Evolutionary conservation across 1,140 invertebrate species (phyloP), one percentile per base, ranked within the genome.

Genomic region (Cotesia vestalis): DNA sequence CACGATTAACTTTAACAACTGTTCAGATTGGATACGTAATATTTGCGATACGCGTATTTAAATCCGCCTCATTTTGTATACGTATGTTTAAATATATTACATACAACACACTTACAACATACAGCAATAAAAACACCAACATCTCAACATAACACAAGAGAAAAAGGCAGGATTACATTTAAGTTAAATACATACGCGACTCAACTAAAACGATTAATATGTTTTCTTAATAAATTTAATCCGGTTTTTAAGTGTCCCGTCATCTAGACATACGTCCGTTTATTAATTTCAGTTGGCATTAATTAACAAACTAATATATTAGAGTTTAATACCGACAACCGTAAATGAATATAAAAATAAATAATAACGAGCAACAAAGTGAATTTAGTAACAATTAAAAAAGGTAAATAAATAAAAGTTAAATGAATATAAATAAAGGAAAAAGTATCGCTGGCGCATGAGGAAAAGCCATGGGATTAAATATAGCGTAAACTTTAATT

Each of bases 1-100:
- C 62, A 46, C 70, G 70, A 72, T 72, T 72, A 72, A 72, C 62
- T 72, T 36, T 55, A 27, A 46, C 63, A 38, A 52, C 46, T 66
- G 38, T 66, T 52, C 63, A 52, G 63, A 66, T 52, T 36, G 63
- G 46, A 52, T 53, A 36, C 63, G 63, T 66, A 67, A 67, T 64
- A 64, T 64, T 51, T 64, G 40, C 36, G 36, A 64, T 64, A 51
- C 46, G 62, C 62, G 40, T 64, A 12, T 62, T 27, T 62, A 62
- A 62, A 62, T 38, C 60, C 60, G 5, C 60, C 35, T 38, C 60
- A 12, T 62, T 36, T 62, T 62, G 36, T 62, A 62, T n/a, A 12
- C 35, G 27, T 20, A 61, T 34, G 27, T 61, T 12, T 61, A 61
- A 27, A 61, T 34, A 27, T 61, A 27, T 61, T 11, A 46, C 40